Base-by-base conservation (phyloP, 35 echinoderm and acorn worm genomes). In the Lytechinus variegatus region DNA sequence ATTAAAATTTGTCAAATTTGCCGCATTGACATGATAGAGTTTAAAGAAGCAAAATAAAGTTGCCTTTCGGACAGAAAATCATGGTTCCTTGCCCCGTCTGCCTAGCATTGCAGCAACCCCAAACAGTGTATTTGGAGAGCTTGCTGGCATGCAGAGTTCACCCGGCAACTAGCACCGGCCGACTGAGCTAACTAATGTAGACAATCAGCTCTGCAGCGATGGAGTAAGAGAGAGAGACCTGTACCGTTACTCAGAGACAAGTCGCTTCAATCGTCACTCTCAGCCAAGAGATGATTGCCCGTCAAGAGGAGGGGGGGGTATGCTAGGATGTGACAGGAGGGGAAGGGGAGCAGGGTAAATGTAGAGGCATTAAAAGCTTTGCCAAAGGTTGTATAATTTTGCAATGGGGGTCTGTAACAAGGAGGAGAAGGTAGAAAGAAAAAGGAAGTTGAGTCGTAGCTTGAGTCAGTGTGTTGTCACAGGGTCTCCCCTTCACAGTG, bases 211-310 rank as follows among this genome's bases (percentile, higher is more conserved):
- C 12, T 5, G 66, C 66, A 79, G 21, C 19, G 14, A 79, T 24
- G 21, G 66, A 79, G 66, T 24, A n/a, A n/a, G 66, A 79, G n/a
- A 79, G 66, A 19, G 66, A 79, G 12, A n/a, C 19, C 66, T 1
- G 19, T n/a, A 16, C 19, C 3, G 4, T 79, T 79, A 79, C 66
- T n/a, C 66, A 79, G 19, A 16, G 21, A 79, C 66, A 19, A 79
- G 66, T 79, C 66, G 19, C n/a, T 79, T 79, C 66, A 79, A 79
- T 79, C 66, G 66, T 79, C 66, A 79, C 66, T 79, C 19, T 79
- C 14, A 79, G 66, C 66, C 66, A 24, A n/a, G 66, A 79, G 66
- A 79, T 79, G 66, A 79, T 79, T 79, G 66, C n/a, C 19, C 4
- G 66, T 16, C 12, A 16, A 24, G 66, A 79, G 88, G 88, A 29